Conservation (phyloP, 2,113 vertebrate genomes). For the Aramus guarauna region DNA sequence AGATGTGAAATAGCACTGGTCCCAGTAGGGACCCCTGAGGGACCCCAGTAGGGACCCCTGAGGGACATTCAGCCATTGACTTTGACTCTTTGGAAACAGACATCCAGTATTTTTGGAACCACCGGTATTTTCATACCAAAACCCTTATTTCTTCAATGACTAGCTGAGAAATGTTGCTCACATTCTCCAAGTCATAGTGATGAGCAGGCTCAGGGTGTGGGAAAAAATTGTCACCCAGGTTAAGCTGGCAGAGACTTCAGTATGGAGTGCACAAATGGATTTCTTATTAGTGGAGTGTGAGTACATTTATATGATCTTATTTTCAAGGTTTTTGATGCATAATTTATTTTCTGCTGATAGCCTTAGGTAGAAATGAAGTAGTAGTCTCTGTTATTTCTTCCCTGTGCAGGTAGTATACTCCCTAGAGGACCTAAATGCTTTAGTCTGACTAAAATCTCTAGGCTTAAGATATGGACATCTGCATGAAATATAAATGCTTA, state of each 20-base stretch:
- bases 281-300: background rate
- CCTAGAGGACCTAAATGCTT: background rate
- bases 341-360: background rate
- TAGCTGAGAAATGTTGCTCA: background rate
- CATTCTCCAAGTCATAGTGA: background rate
- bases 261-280: background rate
- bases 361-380: background rate
- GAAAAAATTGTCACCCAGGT: background rate
- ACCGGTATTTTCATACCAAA: background rate
- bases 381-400: background rate
- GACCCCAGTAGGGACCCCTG: background rate
- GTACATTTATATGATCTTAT: background rate
- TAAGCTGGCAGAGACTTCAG: background rate
- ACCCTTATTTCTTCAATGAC: background rate
- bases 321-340: background rate
- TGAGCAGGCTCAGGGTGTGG: background rate
- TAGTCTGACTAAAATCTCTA: background rate
- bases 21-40: background rate
- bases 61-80: background rate
- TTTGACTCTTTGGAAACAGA: background rate
- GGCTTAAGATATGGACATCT: background rate
- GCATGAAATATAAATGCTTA: slow-evolving; percentile 17
- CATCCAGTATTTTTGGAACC: background rate
- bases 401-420: background rate
- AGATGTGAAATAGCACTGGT: background rate